phyloP scores from a whole-genome alignment of 2,888 invertebrate species.

The Sabatieria punctata region DNA sequence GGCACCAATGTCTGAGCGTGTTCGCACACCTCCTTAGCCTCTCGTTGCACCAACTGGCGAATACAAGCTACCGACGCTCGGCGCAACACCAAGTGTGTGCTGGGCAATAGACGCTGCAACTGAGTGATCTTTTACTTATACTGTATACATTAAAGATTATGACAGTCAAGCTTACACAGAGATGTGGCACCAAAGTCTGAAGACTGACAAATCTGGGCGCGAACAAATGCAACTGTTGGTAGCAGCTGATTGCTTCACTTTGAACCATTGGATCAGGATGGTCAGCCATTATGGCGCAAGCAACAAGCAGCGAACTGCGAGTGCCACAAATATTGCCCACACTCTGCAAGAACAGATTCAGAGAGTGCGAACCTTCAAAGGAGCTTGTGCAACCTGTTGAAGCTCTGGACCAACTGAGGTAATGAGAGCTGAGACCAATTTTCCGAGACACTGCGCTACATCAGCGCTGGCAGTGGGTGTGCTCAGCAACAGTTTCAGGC shows the following conservation, averaged over 20 bases:
- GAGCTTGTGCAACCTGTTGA: slow-evolving; percentile 51
- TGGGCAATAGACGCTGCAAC: slow-evolving; percentile 58
- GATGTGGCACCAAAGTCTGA: slow-evolving; percentile 47
- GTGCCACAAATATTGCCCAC: slow-evolving; percentile 54
- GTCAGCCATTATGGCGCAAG: slow-evolving; percentile 70
- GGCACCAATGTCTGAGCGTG: slow-evolving; percentile 57
- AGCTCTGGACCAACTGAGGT: slow-evolving; percentile 95
- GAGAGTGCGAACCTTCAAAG: not conserved
- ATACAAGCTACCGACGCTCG: slow-evolving; percentile 86
- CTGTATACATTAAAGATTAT: not conserved
- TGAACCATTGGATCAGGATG: slow-evolving; percentile 62
- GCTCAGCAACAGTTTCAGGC: slow-evolving; percentile 51
- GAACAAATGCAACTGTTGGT: slow-evolving; percentile 93
- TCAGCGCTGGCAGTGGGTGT: slow-evolving; percentile 12
- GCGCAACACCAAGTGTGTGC: slow-evolving; percentile 70
- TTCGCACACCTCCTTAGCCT: slow-evolving; percentile 86
- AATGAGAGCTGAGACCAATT: slow-evolving; percentile 44
- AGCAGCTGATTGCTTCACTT: slow-evolving; percentile 83
- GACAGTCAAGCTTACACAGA: slow-evolving; percentile 57
- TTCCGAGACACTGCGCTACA: slow-evolving; percentile 23
- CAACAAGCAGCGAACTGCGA: slow-evolving; percentile 67
- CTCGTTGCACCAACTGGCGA: slow-evolving; percentile 81
- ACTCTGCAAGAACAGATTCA: slow-evolving; percentile 40
- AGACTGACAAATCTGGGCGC: slow-evolving; percentile 85
- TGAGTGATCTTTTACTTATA: slow-evolving; percentile 4